Evolutionary conservation across 2,113 vertebrate genomes (phyloP), one percentile per base, ranked within the genome.

Genomic region (Pterocles burchelli): DNA sequence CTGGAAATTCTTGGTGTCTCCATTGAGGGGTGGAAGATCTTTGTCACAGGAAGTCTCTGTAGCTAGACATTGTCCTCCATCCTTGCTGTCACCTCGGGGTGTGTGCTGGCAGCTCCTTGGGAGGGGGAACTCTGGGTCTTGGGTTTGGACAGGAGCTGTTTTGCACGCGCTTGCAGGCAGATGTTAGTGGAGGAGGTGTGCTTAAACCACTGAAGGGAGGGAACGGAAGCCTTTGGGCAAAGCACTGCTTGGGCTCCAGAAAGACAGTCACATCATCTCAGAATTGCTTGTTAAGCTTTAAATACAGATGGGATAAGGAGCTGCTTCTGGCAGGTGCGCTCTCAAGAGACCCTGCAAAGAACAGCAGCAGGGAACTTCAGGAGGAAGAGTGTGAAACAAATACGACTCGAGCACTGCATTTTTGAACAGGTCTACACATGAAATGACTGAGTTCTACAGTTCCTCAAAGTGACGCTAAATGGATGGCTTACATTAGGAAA

Each of bases 131-230:
- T 1, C 72, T 58, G 72, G 21, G 33, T 46, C 12, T 33, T 41
- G 10, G 6, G 15, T 74, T 63, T 54, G 45, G 61, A n/a, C 28
- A 20, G 16, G 14, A 49, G 22, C 45, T 33, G 24, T 75, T 81
- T 71, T 29, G 7, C 29, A 4, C 0, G 2, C 0, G 1, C 38
- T 63, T 80, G 38, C 2, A 4, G 62, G 46, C 45, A 61, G 74
- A 11, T 4, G 1, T 51, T 55, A 45, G 62, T 1, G 9, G 45
- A 59, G 45, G 31, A 66, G 26, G 31, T 1, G 3, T 1, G 1
- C 16, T 59, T 67, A 57, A 57, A 57, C 18, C 21, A 13, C 25
- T 5, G 29, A 74, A n/a, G 57, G 52, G 25, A 65, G 20, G 34
- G 19, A 45, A n/a, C 1, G 4, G 49, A 34, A 85, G 25, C 26